Percentiles rank a stretch among this genome's conserved stretches.
Conservation (phyloP, 1,140 invertebrate species). For the Euwallacea similis region DNA sequence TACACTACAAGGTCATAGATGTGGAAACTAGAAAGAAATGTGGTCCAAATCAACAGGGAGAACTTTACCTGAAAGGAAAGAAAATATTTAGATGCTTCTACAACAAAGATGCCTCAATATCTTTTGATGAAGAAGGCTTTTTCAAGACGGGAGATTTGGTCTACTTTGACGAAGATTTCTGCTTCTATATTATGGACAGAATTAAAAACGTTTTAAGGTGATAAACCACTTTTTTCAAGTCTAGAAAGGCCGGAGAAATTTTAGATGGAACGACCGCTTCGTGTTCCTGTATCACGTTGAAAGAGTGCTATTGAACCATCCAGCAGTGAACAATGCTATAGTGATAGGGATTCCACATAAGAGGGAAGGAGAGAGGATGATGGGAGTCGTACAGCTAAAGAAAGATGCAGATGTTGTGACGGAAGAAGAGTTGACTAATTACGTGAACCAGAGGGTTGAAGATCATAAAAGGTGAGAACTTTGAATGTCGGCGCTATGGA, state of each 20-base stretch:
- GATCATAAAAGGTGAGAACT: too few species aligned
- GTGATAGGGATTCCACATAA: slow-evolving; percentile 21
- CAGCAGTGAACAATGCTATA: not conserved
- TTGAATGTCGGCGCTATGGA: too few species aligned
- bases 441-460: too few species aligned
- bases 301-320: too few species aligned
- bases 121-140: slow-evolving; percentile 63
- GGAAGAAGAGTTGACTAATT: too few species aligned
- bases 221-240: not conserved
- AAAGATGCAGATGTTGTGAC: not conserved
- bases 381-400: slow-evolving; percentile 17
- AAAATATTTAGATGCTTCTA: slow-evolving; percentile 60
- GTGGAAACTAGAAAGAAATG: slow-evolving; percentile 54
- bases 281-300: too few species aligned
- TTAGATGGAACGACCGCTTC: too few species aligned
- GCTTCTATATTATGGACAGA: slow-evolving; percentile 69
- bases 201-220: slow-evolving; percentile 78
- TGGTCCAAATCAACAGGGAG: slow-evolving; percentile 59
- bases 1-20: slow-evolving; percentile 47
- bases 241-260: too few species aligned
- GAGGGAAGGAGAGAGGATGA: slow-evolving; percentile 7
- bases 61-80: slow-evolving; percentile 59
- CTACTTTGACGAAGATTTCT: slow-evolving; percentile 66
- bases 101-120: slow-evolving; percentile 50
- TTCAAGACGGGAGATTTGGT: slow-evolving; percentile 72